phyloP scores from a whole-genome alignment of 2,888 invertebrate species.

The Sclerodermus sp. region DNA sequence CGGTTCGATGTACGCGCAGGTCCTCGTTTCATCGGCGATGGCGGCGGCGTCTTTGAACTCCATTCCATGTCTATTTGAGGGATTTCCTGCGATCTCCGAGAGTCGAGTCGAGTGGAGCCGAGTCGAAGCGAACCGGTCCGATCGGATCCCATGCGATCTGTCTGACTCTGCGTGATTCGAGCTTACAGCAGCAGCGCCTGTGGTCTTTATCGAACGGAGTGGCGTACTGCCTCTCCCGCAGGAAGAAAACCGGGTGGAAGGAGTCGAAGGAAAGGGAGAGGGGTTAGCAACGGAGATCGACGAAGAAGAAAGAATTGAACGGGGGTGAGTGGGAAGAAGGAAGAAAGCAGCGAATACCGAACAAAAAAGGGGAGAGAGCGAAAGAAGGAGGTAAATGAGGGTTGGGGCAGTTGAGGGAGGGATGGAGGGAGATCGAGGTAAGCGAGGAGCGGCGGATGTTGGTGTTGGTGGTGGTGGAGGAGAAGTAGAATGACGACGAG shows the following conservation, averaged over 20 bases:
- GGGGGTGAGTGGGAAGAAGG: slow-evolving; percentile 12
- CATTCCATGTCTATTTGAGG: slow-evolving; percentile 21
- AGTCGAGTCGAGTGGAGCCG: slow-evolving; percentile 10
- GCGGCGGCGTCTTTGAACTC: slow-evolving; percentile 24
- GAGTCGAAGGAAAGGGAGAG: slow-evolving; percentile 13
- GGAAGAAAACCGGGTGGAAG: slow-evolving; percentile 8
- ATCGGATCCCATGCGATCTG: slow-evolving; percentile 21
- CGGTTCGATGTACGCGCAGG: slow-evolving; percentile 4
- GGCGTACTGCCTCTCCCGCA: slow-evolving; percentile 11
- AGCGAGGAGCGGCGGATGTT: slow-evolving; percentile 9
- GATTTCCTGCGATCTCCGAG: slow-evolving; percentile 21
- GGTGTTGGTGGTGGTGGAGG: slow-evolving; percentile 7
- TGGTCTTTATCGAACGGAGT: slow-evolving; percentile 34
- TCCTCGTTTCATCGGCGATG: slow-evolving; percentile 14
- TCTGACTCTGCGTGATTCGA: slow-evolving; percentile 34
- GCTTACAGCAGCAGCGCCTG: slow-evolving; percentile 26
- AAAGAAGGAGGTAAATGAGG: slow-evolving; percentile 3
- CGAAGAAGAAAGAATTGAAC: background rate
- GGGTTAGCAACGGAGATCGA: slow-evolving; percentile 7
- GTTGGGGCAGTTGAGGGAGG: slow-evolving; percentile 2
- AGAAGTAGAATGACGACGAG: slow-evolving; percentile 11
- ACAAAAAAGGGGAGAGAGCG: slow-evolving; percentile 4
- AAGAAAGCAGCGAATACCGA: slow-evolving; percentile 14
- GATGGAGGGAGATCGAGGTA: slow-evolving; percentile 10
- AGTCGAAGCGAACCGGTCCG: no score